phyloP scores from a whole-genome alignment of 2,888 invertebrate species.

The Hirtodrosophila duncani region DNA sequence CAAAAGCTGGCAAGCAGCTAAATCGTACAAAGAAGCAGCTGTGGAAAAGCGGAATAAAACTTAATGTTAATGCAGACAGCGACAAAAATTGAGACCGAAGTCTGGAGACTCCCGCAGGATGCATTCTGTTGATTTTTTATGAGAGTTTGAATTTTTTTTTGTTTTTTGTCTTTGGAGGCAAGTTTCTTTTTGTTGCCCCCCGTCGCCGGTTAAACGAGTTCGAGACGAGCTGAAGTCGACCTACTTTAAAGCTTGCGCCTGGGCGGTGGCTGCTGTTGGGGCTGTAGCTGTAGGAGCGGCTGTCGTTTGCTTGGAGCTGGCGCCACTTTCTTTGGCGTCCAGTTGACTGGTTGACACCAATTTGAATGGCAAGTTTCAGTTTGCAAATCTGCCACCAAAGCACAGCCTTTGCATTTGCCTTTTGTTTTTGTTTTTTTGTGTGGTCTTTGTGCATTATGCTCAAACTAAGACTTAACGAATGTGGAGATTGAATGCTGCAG shows the following conservation, averaged over 20 bases:
- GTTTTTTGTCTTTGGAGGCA: conserved; percentile 15
- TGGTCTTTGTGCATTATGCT: background rate
- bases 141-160: conserved; percentile 16
- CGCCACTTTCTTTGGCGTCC: conserved; percentile 72
- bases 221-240: conserved; percentile 44
- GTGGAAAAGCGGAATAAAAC: conserved; percentile 40
- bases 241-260: conserved; percentile 46
- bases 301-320: conserved; percentile 32
- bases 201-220: conserved; percentile 59
- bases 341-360: conserved; percentile 69
- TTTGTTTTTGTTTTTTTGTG: conserved; percentile 9
- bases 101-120: conserved; percentile 43
- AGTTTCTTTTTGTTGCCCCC: conserved; percentile 24
- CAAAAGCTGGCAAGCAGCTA: conserved; percentile 15
- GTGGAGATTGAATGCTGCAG: too few species aligned
- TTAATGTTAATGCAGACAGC: conserved; percentile 50
- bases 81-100: conserved; percentile 30
- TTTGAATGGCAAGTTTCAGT: conserved; percentile 63
- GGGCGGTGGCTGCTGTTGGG: conserved; percentile 21
- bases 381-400: conserved; percentile 19
- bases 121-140: conserved; percentile 43
- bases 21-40: too few species aligned
- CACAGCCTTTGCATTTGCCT: too few species aligned
- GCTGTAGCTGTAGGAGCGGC: conserved; percentile 12
- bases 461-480: too few species aligned